Evolutionary conservation across 2,113 vertebrate species (phyloP), one percentile per base, ranked within the genome.

Genomic region (Rhegmatorhina hoffmannsi): DNA sequence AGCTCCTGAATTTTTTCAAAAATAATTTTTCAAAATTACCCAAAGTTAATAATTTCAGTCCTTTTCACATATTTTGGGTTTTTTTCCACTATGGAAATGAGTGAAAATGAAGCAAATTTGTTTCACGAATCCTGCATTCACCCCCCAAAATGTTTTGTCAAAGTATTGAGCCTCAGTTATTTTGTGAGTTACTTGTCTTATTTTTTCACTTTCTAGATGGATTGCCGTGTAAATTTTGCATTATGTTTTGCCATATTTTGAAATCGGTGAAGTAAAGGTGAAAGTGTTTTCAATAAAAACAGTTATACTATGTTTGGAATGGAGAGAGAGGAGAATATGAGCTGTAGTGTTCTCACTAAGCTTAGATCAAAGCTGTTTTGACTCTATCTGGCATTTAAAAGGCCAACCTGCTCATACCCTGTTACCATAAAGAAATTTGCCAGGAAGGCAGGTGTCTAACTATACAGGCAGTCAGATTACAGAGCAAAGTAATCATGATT

Each of bases 391-490:
- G 95, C 92, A 55, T 94, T 95, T 95, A 87, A 95, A 93, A 91
- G 88, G 79, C 87, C 96, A 97, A 62, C 87, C 93, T 94, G 96
- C 69, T 96, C 89, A 66, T 92, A 87, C 75, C 34, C 75, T 85
- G 88, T 88, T 94, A 73, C 92, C 88, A 90, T 96, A 96, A 96
- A 95, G 84, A 82, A 92, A 91, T 95, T 84, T 97, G 97, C 96
- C 97, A 97, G 95, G 72, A 94, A 91, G 82, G 94, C 97, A 97
- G 97, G 97, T 97, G 97, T 97, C 96, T 97, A 97, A 97, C 95
- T 92, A 19, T 95, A 84, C 69, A 95, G 82, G 94, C 97, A 96
- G 95, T 97, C 90, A 95, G 93, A 95, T 95, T 90, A 80, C 87
- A 94, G 89, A 76, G 86, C 86, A 92, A 91, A 96, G 96, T 90